Percentiles rank a stretch among this genome's conserved stretches.
These are phyloP conservation scores for Tethea ocularis DNA, from an alignment of 2,888 invertebrate genomes.

Conservation along the genomic window DNA sequence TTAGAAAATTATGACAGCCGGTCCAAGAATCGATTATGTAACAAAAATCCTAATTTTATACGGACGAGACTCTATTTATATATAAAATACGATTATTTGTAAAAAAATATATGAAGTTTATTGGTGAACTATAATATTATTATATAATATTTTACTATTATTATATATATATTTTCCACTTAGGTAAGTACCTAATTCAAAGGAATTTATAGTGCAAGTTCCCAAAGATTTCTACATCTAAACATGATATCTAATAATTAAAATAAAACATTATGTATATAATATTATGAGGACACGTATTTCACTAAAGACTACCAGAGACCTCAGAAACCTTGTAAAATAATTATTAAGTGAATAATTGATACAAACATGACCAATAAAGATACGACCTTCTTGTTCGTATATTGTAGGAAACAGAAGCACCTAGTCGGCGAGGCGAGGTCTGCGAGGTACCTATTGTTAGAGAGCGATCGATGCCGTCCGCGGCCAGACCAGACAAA, in stretches of 20 bases:
- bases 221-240: neutral
- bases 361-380: neutral
- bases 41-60: neutral
- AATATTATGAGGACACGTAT: too few species aligned
- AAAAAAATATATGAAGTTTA: slow-evolving; percentile 39
- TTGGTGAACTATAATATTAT: too few species aligned
- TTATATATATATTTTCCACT: too few species aligned
- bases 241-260: neutral
- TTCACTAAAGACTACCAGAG: neutral
- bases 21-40: neutral
- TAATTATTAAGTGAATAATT: neutral
- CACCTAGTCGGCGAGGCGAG: slow-evolving; percentile 34
- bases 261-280: neutral
- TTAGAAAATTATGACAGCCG: neutral
- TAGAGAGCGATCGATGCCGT: slow-evolving; percentile 61
- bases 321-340: neutral
- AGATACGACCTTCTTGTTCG: slow-evolving; percentile 23
- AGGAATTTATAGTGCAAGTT: too few species aligned
- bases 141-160: too few species aligned
- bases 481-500: slow-evolving; percentile 64
- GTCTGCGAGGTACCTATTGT: slow-evolving; percentile 58
- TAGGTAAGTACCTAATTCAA: too few species aligned
- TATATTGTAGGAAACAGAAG: slow-evolving; percentile 28
- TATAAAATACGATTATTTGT: slow-evolving; percentile 55
- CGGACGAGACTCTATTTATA: slow-evolving; percentile 48